Percentiles rank a stretch among this genome's conserved stretches.
Conservation (phyloP, 2,888 invertebrate genomes). For the Caenorhabditis drosophilae region DNA sequence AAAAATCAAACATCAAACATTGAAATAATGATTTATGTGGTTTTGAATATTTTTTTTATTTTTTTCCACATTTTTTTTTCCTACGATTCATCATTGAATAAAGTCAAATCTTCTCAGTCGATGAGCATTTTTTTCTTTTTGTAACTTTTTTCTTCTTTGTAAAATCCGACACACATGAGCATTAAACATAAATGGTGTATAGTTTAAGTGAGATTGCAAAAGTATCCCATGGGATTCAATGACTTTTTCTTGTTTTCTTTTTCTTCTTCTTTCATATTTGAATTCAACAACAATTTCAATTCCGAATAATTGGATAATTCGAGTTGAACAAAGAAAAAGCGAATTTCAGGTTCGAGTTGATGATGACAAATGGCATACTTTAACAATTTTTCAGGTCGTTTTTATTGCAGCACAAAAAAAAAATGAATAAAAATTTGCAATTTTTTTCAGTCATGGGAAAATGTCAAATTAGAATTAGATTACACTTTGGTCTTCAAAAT, state of each 20-base stretch:
- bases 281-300: too few species aligned
- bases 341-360: slow-evolving; percentile 76
- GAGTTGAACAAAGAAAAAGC: neutral
- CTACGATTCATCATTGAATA: neutral
- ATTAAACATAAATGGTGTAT: too few species aligned
- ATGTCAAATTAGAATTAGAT: slow-evolving; percentile 67
- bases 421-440: too few species aligned
- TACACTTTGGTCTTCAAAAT: slow-evolving; percentile 61
- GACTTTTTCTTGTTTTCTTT: too few species aligned
- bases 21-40: neutral
- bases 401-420: neutral
- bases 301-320: neutral
- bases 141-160: too few species aligned
- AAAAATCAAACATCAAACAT: slow-evolving; percentile 2
- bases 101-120: neutral
- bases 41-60: slow-evolving; percentile 3
- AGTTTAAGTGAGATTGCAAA: too few species aligned
- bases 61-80: neutral
- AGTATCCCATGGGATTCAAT: too few species aligned
- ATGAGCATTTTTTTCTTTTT: neutral
- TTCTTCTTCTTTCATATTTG: too few species aligned
- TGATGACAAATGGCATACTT: slow-evolving; percentile 91
- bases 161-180: neutral
- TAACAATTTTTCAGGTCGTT: slow-evolving; percentile 77
- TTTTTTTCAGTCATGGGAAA: slow-evolving; percentile 69